phyloP scores from a whole-genome alignment of 2,888 invertebrate species.

The Gnatocerus cornutus region DNA sequence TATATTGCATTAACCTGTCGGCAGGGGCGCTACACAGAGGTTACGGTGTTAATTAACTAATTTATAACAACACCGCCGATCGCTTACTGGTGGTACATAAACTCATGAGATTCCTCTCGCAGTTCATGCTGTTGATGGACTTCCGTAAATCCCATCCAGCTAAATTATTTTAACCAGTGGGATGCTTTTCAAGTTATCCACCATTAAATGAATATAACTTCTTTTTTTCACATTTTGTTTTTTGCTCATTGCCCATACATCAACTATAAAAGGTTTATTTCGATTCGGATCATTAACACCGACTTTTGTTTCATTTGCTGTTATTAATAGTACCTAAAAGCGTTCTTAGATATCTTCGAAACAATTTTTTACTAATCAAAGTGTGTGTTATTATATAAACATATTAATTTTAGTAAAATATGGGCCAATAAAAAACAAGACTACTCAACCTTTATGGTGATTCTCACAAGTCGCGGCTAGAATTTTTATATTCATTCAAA shows the following conservation, averaged over 20 bases:
- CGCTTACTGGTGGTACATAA: slow-evolving; percentile 48
- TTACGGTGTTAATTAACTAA: slow-evolving; percentile 67
- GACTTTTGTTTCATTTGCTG: slow-evolving; percentile 35
- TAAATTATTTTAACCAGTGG: slow-evolving; percentile 59
- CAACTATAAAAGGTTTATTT: slow-evolving; percentile 37
- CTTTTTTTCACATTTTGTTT: slow-evolving; percentile 20
- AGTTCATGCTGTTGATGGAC: slow-evolving; percentile 48
- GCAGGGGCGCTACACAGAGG: slow-evolving; percentile 62
- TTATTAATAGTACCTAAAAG: slow-evolving; percentile 37
- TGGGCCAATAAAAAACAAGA: slow-evolving; percentile 1
- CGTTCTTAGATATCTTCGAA: no score
- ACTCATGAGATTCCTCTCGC: slow-evolving; percentile 47
- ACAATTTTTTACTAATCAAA: no score
- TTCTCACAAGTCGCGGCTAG: no score
- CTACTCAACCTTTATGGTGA: slow-evolving; percentile 8
- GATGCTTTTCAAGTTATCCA: slow-evolving; percentile 55
- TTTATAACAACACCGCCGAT: slow-evolving; percentile 62
- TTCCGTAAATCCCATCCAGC: slow-evolving; percentile 52
- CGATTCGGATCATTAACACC: slow-evolving; percentile 43
- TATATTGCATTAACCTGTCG: slow-evolving; percentile 63
- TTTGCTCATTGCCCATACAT: slow-evolving; percentile 28
- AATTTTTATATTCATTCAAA: no score
- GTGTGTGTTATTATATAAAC: background rate
- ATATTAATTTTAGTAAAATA: slow-evolving; percentile 11
- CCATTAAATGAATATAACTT: slow-evolving; percentile 51